Evolutionary conservation across 2,113 vertebrate species (phyloP).

Genomic region (Anarhynchus alexandrinus): DNA sequence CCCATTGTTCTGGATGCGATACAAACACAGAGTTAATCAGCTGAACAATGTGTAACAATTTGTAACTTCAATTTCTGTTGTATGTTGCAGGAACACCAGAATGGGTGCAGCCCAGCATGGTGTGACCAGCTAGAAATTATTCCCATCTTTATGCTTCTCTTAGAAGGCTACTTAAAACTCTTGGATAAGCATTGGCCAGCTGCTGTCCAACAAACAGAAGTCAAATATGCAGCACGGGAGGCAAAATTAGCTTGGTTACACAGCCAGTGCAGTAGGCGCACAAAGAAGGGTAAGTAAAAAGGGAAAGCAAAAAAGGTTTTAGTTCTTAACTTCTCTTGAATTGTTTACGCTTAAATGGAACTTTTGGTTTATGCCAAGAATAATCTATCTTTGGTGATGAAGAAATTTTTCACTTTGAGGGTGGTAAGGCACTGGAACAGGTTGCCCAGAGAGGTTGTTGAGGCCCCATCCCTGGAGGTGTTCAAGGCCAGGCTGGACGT

Average conservation of each 20-base stretch:
- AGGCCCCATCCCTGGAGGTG: no score
- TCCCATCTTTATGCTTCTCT: not conserved
- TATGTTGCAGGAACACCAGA: not conserved
- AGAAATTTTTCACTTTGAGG: no score
- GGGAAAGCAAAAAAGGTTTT: not conserved
- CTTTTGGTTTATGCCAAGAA: not conserved
- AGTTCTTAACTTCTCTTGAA: not conserved
- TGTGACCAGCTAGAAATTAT: not conserved
- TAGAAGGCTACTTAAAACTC: not conserved
- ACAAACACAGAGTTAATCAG: not conserved
- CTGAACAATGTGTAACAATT: not conserved
- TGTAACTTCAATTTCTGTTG: not conserved
- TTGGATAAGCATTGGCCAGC: not conserved
- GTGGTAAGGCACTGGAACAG: no score
- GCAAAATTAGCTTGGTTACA: not conserved
- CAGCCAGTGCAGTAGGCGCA: rapidly evolving
- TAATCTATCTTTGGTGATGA: not conserved
- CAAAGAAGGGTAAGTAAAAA: not conserved
- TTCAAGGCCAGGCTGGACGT: no score
- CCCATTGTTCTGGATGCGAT: not conserved
- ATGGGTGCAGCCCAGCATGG: not conserved
- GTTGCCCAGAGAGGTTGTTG: no score
- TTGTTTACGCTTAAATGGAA: not conserved
- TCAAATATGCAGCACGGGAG: not conserved
- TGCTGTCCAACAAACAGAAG: not conserved